phyloP scores from a whole-genome alignment of 2,113 vertebrate species.

The Crocuta crocuta region DNA sequence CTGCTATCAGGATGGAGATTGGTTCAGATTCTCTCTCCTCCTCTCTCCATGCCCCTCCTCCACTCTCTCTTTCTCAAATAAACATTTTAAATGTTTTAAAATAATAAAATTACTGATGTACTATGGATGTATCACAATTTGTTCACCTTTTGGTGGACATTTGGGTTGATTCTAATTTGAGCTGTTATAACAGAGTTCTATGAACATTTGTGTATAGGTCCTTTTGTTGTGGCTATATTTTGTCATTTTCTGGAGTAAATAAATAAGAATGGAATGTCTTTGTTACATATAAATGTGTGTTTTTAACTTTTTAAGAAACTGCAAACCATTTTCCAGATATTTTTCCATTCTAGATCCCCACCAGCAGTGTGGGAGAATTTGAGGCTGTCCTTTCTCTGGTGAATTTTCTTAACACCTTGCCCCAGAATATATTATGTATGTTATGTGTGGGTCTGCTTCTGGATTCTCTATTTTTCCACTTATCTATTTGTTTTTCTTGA shows the following conservation, averaged over 20 bases:
- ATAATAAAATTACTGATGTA: not conserved
- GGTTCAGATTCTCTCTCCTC: too few relatives aligned
- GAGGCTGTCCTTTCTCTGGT: not conserved
- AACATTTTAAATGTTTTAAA: too few relatives aligned
- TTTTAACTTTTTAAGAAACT: slow-evolving; percentile 14
- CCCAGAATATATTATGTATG: not conserved
- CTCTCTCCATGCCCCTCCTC: too few relatives aligned
- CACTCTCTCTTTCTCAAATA: too few relatives aligned
- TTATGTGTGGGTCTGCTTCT: not conserved
- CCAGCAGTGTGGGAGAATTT: not conserved
- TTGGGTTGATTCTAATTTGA: not conserved
- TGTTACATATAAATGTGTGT: not conserved
- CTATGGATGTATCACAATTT: not conserved
- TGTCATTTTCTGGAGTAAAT: not conserved
- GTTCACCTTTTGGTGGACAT: not conserved
- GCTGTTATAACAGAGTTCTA: not conserved
- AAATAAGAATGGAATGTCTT: not conserved
- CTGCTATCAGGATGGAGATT: too few relatives aligned
- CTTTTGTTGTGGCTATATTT: not conserved
- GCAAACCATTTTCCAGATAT: not conserved
- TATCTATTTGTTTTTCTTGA: not conserved
- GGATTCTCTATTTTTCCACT: not conserved
- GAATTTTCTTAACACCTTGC: not conserved
- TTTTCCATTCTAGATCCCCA: not conserved
- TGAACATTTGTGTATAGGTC: not conserved